A percentile compares a stretch with the other conserved stretches of the same genome.
Conservation (phyloP, 2,888 invertebrate species). For the Serripes groenlandicus region DNA sequence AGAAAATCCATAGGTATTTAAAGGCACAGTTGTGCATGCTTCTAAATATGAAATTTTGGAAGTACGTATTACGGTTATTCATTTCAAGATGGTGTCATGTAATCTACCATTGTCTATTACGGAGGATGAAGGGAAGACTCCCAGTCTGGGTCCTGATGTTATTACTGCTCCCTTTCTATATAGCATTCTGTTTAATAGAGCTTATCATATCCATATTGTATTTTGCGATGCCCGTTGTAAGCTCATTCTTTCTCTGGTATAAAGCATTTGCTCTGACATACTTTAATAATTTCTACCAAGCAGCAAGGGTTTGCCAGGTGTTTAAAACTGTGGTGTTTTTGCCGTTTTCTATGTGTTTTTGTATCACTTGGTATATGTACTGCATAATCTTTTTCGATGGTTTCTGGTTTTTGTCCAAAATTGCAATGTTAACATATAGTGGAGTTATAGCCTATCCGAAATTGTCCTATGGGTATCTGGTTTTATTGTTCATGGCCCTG, state of each 20-base stretch:
- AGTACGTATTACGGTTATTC: slow-evolving; percentile 20
- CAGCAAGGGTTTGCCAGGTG: background rate
- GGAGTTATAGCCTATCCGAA: slow-evolving; percentile 55
- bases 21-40: slow-evolving; percentile 50
- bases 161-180: slow-evolving; percentile 12
- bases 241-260: slow-evolving; percentile 33
- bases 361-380: slow-evolving; percentile 56
- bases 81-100: slow-evolving; percentile 5
- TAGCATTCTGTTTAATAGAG: slow-evolving; percentile 35
- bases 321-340: slow-evolving; percentile 8
- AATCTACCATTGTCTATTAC: background rate
- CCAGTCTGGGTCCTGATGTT: background rate
- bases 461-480: slow-evolving; percentile 54
- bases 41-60: slow-evolving; percentile 44
- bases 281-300: background rate
- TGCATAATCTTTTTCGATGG: slow-evolving; percentile 55
- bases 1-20: slow-evolving; percentile 27
- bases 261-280: slow-evolving; percentile 24
- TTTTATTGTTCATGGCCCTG: slow-evolving; percentile 48
- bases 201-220: slow-evolving; percentile 20
- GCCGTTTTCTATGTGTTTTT: slow-evolving; percentile 12
- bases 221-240: slow-evolving; percentile 47
- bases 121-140: background rate
- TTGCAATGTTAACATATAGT: slow-evolving; percentile 54
- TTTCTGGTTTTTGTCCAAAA: slow-evolving; percentile 56